Conservation (phyloP, 2,888 invertebrate species). For the Lomographa bimaculata region DNA sequence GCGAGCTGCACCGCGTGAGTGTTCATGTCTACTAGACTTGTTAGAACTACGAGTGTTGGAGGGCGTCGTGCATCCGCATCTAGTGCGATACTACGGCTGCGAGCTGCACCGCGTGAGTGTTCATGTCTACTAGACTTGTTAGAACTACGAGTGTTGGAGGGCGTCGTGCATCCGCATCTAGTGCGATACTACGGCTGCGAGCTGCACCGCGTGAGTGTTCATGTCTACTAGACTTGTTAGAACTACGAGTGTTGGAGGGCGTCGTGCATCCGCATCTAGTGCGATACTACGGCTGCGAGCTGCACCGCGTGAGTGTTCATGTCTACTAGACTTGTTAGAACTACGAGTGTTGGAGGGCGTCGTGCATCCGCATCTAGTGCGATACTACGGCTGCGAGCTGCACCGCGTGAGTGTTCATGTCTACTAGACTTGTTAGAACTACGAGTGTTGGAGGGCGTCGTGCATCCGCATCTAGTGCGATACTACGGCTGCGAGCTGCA, state of each 20-base stretch:
- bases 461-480: constrained; percentile 93
- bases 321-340: constrained; percentile 82
- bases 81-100: constrained; percentile 96
- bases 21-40: not conserved
- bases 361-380: constrained; percentile 92
- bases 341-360: constrained; percentile 95
- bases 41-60: constrained; percentile 96
- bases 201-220: constrained; percentile 87
- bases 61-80: constrained; percentile 92
- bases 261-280: constrained; percentile 94
- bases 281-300: constrained; percentile 96
- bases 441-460: constrained; percentile 94
- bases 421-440: constrained; percentile 87
- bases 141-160: constrained; percentile 96
- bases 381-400: constrained; percentile 96
- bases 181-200: constrained; percentile 97
- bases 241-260: constrained; percentile 95
- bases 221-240: constrained; percentile 60
- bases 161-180: constrained; percentile 92
- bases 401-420: constrained; percentile 84
- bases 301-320: constrained; percentile 86
- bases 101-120: constrained; percentile 91
- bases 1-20: constrained; percentile 93
- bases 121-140: not conserved
- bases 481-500: constrained; percentile 98